Evolutionary conservation across 2,797 vertebrate genomes (phyloP).

Genomic region (Caiman crocodilus): DNA sequence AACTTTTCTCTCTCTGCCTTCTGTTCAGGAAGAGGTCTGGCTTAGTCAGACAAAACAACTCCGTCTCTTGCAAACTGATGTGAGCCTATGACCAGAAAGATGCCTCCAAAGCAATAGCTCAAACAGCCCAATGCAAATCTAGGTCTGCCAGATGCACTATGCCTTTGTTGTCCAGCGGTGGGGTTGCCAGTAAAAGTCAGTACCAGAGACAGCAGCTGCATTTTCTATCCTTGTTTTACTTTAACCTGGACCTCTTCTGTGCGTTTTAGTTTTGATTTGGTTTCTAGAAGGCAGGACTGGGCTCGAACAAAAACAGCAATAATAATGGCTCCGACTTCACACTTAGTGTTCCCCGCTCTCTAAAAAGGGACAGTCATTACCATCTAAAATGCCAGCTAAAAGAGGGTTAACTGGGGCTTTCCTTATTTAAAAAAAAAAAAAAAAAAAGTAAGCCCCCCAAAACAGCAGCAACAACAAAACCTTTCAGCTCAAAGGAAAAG

Average conservation of each 20-base stretch:
- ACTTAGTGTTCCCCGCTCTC: background rate
- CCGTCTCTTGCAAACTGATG: background rate
- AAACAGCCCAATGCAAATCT: background rate
- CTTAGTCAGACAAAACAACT: background rate
- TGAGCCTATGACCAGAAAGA: background rate
- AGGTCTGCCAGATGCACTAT: background rate
- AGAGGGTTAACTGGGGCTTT: accelerated
- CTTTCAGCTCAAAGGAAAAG: background rate
- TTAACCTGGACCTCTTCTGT: background rate
- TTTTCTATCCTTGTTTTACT: background rate
- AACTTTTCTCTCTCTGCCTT: background rate
- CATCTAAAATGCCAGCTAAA: background rate
- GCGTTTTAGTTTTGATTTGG: background rate
- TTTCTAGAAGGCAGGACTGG: accelerated
- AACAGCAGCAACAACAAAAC: no score
- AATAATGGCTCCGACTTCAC: background rate
- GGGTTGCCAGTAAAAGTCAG: background rate
- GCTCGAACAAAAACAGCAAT: accelerated
- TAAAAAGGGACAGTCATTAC: background rate
- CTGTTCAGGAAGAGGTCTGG: background rate
- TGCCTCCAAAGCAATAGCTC: background rate
- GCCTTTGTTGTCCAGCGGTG: accelerated
- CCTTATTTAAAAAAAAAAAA: background rate
- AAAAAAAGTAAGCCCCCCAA: no score
- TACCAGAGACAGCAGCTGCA: background rate